phyloP scores from a whole-genome alignment of 2,888 invertebrate species.

The Eupithecia centaureata region DNA sequence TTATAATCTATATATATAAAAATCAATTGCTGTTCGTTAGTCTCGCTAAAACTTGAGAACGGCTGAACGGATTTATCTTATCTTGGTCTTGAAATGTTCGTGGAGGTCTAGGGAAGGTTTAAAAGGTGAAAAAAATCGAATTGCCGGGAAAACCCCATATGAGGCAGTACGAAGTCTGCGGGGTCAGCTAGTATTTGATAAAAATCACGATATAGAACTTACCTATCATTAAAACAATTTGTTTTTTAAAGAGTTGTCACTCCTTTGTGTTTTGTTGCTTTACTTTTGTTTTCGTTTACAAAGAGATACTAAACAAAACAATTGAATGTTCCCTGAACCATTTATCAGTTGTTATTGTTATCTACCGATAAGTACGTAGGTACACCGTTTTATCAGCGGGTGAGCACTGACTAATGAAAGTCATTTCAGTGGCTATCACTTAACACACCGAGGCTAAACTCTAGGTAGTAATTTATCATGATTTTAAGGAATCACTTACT shows the following conservation, averaged over 20 bases:
- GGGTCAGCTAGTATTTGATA: too few species aligned
- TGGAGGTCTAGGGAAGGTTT: too few species aligned
- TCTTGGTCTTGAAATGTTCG: too few species aligned
- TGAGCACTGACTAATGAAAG: not conserved
- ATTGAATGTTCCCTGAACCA: constrained; percentile 43
- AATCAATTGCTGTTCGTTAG: too few species aligned
- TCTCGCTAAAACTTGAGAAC: too few species aligned
- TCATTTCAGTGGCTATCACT: constrained; percentile 18
- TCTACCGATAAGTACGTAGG: constrained; percentile 22
- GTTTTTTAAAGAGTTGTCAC: not conserved
- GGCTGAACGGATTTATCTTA: too few species aligned
- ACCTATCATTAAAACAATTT: not conserved
- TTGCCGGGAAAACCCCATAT: too few species aligned
- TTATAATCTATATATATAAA: too few species aligned
- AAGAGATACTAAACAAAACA: constrained; percentile 34
- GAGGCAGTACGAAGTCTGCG: too few species aligned
- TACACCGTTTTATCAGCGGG: constrained; percentile 15
- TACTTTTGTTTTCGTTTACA: not conserved
- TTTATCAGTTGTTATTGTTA: constrained; percentile 46
- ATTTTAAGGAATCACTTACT: not conserved
- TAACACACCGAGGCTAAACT: not conserved
- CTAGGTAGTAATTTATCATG: not conserved
- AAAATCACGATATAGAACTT: too few species aligned
- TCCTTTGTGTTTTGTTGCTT: not conserved
- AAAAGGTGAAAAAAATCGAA: too few species aligned